phyloP scores from a whole-genome alignment of 2,113 vertebrate species.

The Abramis brama region DNA sequence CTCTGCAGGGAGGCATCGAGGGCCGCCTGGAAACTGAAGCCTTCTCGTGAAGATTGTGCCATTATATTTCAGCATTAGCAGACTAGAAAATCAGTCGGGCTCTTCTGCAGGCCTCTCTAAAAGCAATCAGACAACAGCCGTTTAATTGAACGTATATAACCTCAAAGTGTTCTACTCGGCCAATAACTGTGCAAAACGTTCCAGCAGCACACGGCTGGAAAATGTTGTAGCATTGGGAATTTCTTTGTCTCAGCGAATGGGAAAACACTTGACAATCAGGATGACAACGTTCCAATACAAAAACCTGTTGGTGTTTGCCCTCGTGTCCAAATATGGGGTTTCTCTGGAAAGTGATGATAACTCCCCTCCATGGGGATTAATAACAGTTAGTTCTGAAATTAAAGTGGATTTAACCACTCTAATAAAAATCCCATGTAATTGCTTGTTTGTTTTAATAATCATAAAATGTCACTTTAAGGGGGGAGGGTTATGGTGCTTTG shows the following conservation, averaged over 20 bases:
- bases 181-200: conserved; percentile 11
- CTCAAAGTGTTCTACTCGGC: conserved; percentile 43
- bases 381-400: background rate
- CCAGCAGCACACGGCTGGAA: conserved; percentile 26
- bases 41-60: conserved; percentile 39
- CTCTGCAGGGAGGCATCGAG: conserved; percentile 20
- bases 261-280: conserved; percentile 45
- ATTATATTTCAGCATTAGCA: conserved; percentile 48
- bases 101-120: conserved; percentile 43
- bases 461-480: conserved; percentile 44
- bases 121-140: conserved; percentile 58
- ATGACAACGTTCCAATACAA: conserved; percentile 1
- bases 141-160: conserved; percentile 50
- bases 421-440: conserved; percentile 43
- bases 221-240: conserved; percentile 33
- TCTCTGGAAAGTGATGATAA: conserved; percentile 33
- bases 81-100: conserved; percentile 18
- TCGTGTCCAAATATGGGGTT: background rate
- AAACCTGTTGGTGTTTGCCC: conserved; percentile 22
- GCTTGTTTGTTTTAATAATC: conserved; percentile 10
- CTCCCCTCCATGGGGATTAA: background rate
- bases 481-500: conserved; percentile 36
- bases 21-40: conserved; percentile 2
- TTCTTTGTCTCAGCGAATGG: conserved; percentile 15
- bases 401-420: conserved; percentile 49